Percentiles rank a stretch among this genome's conserved stretches.
These are phyloP conservation scores for Eriocheir sinensis DNA, from an alignment of 1,140 invertebrate genomes.

Conservation along the genomic window DNA sequence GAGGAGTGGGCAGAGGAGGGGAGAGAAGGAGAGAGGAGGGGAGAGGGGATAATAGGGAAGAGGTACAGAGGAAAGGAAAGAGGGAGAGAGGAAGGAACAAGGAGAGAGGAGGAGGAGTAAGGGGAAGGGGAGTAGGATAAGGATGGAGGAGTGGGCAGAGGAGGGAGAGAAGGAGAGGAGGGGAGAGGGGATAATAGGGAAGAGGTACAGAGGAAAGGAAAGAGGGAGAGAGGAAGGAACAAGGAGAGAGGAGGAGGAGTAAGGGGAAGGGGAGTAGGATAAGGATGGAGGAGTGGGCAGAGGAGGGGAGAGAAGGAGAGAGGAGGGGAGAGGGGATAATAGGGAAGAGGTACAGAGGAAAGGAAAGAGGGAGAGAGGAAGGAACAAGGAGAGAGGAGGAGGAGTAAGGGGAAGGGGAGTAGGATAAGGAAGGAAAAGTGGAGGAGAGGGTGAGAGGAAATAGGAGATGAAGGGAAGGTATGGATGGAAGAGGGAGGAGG, in stretches of 20 bases:
- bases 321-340: background rate
- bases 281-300: background rate
- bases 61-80: conserved; percentile 14
- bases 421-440: background rate
- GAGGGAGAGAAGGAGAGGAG: too few species aligned
- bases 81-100: background rate
- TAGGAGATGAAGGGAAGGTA: background rate
- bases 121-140: background rate
- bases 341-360: background rate
- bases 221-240: background rate
- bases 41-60: background rate
- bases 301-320: background rate
- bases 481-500: background rate
- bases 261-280: background rate
- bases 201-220: background rate
- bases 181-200: background rate
- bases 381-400: background rate
- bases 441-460: background rate
- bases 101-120: too few species aligned
- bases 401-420: background rate
- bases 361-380: background rate
- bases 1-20: background rate
- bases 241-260: background rate
- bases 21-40: background rate
- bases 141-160: background rate